Evolutionary conservation across 2,113 vertebrate species (phyloP), one percentile per base, ranked within the genome.

Genomic region (Alaudala cheleensis): DNA sequence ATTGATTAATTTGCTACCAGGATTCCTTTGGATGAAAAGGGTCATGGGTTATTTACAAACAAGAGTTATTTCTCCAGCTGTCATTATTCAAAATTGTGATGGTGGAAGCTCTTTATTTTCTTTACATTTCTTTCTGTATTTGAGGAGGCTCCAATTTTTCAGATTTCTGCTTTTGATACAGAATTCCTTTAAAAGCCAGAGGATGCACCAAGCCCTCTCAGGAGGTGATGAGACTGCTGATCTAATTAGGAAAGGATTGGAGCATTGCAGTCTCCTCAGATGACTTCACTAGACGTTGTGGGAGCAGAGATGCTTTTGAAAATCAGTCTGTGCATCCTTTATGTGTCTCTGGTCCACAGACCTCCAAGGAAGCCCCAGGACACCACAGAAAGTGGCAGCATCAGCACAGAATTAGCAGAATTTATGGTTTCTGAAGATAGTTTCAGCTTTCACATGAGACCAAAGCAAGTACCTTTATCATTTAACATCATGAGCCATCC

Each of bases 161-260:
- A 31, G 69, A 56, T 45, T 37, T 88, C 22, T 88, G 76, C 37
- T 85, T 90, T 83, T 83, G 56, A 86, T 74, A 45, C 56, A 71
- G 60, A 90, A 86, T 81, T 85, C 45, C n/a, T 94, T 81, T 88
- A 74, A 90, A 92, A 93, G 76, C 57, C 18, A 88, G 72, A 84
- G 79, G 60, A 78, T 49, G 51, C 42, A 81, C 45, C 34, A 88
- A 78, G 14, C 25, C 34, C n/a, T 84, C 72, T 91, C 83, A 72
- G 80, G 76, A 90, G 85, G 47, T 49, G 79, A 78, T 1, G 6
- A 92, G 60, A 33, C 72, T 74, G 70, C 79, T 93, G 81, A 58
- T 90, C 69, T 94, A 90, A 95, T 88, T 94, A 86, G 80, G 79
- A 37, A 62, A 78, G 82, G 76, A 86, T 78, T 94, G 2, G 72